These are phyloP conservation scores for Tragelaphus scriptus DNA, from an alignment of 2,113 vertebrate genomes.

Conservation along the genomic window DNA sequence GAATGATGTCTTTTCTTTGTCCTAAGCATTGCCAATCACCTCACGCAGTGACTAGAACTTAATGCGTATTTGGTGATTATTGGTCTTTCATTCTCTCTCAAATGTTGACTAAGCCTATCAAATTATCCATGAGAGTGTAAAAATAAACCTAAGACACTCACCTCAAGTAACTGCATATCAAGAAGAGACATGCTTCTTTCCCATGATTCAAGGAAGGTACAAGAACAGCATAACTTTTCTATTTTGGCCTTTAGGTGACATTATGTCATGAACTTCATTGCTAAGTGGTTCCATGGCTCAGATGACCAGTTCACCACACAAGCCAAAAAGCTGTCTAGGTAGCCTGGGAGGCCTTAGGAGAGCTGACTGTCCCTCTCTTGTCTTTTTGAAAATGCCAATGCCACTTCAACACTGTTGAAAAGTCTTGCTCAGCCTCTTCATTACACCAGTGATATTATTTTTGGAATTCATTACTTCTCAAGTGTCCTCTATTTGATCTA, in stretches of 20 bases:
- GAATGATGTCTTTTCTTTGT: not conserved
- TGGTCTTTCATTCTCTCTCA: not conserved
- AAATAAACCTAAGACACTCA: not conserved
- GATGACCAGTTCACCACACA: not conserved
- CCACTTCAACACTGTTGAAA: conserved; percentile 38
- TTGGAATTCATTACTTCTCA: conserved; percentile 68
- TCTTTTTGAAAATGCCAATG: conserved; percentile 11
- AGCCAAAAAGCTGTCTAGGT: not conserved
- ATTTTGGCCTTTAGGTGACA: not conserved
- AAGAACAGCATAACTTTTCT: not conserved
- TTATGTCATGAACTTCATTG: not conserved
- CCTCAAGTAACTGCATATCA: not conserved
- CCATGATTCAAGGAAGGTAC: not conserved
- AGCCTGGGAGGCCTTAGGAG: not conserved
- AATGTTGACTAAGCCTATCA: not conserved
- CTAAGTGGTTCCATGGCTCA: conserved; percentile 7
- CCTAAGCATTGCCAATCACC: not conserved
- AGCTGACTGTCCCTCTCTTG: not conserved
- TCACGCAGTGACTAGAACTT: not conserved
- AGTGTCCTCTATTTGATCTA: conserved; percentile 71
- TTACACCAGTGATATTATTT: conserved; percentile 63
- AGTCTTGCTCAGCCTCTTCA: conserved; percentile 37
- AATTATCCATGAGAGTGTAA: not conserved
- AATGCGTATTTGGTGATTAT: not conserved
- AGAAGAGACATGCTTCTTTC: not conserved